These are phyloP conservation scores for Palloptera scutellata DNA, from an alignment of 2,888 invertebrate genomes.

Conservation along the genomic window DNA sequence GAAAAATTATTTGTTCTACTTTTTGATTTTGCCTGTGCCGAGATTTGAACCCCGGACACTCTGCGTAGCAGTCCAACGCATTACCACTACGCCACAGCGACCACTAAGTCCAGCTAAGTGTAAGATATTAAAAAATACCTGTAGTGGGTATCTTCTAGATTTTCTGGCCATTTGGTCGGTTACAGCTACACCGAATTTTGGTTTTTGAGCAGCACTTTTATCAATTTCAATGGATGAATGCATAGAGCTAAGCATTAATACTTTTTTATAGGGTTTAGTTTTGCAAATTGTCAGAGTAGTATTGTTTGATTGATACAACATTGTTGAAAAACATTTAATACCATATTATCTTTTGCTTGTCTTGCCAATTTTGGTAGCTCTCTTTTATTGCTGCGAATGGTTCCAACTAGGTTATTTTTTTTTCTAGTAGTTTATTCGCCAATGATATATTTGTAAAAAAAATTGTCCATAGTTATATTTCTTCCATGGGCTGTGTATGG, in stretches of 20 bases:
- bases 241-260: constrained; percentile 43
- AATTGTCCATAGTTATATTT: constrained; percentile 41
- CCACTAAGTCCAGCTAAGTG: no score
- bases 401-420: constrained; percentile 39
- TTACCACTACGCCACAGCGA: no score
- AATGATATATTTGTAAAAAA: constrained; percentile 40
- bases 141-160: constrained; percentile 43
- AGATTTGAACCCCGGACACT: no score
- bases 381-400: no score
- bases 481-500: no score
- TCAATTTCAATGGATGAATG: constrained; percentile 45
- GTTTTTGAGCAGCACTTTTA: constrained; percentile 40
- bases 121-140: constrained; percentile 48
- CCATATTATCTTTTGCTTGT: constrained; percentile 36
- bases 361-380: constrained; percentile 34
- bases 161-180: constrained; percentile 49
- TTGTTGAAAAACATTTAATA: constrained; percentile 25
- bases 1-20: no score
- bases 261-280: constrained; percentile 46
- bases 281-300: constrained; percentile 44
- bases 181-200: constrained; percentile 41
- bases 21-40: no score
- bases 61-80: no score
- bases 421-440: constrained; percentile 38
- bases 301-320: constrained; percentile 30